Conservation (phyloP, 2,888 invertebrate genomes). For the Tetrapedia diversipes region DNA sequence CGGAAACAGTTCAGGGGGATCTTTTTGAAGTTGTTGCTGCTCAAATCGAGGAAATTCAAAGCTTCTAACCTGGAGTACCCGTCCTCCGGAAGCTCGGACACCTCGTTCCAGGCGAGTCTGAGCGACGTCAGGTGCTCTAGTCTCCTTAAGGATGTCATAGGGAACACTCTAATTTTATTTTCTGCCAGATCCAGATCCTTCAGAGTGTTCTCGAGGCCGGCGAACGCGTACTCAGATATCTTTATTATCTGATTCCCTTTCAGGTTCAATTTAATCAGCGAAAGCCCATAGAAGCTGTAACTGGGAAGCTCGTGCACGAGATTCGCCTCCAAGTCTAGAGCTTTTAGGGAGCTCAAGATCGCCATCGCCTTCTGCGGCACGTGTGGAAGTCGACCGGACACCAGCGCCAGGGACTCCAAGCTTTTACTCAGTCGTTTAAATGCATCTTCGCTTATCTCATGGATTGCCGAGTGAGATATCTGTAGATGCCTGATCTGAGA, state of each 20-base stretch:
- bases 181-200: constrained; percentile 94
- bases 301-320: constrained; percentile 92
- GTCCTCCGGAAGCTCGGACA: constrained; percentile 87
- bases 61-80: constrained; percentile 89
- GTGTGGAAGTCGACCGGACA: constrained; percentile 89
- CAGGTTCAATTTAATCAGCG: constrained; percentile 91
- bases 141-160: constrained; percentile 90
- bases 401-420: constrained; percentile 90
- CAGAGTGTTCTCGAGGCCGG: constrained; percentile 90
- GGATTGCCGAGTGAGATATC: constrained; percentile 88
- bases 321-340: constrained; percentile 93
- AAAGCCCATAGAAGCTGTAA: constrained; percentile 94
- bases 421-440: constrained; percentile 77
- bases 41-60: constrained; percentile 91
- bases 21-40: constrained; percentile 92
- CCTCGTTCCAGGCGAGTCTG: constrained; percentile 86
- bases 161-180: constrained; percentile 92
- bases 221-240: constrained; percentile 93
- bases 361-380: constrained; percentile 91
- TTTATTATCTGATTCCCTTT: constrained; percentile 92
- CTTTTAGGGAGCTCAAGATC: constrained; percentile 88
- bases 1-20: constrained; percentile 91
- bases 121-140: constrained; percentile 89
- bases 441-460: constrained; percentile 81
- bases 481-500: constrained; percentile 89